These are phyloP conservation scores for Copsychus sechellarum DNA, from an alignment of 2,113 vertebrate species.

Conservation along the genomic window DNA sequence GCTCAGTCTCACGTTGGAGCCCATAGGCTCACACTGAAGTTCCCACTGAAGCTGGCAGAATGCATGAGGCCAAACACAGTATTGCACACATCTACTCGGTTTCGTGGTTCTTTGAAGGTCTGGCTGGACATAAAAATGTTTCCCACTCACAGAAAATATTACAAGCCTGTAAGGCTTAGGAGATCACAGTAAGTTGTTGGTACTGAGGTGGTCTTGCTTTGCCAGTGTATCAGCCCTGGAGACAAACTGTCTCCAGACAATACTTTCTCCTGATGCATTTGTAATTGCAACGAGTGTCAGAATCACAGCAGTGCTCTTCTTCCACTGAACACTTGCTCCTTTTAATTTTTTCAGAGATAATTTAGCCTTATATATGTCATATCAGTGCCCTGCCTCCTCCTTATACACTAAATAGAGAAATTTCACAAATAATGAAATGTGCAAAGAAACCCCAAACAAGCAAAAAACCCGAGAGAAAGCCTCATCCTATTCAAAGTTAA, in stretches of 20 bases:
- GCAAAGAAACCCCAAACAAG: neutral
- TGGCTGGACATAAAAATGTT: neutral
- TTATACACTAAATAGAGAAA: neutral
- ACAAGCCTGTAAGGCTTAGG: neutral
- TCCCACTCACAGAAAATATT: neutral
- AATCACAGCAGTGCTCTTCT: neutral
- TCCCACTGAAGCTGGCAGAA: neutral
- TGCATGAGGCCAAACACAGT: neutral
- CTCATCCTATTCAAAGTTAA: neutral
- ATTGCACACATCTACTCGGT: neutral
- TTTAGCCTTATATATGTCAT: neutral
- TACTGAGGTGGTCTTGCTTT: neutral
- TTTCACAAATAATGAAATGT: neutral
- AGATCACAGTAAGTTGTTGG: neutral
- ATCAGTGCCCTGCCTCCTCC: neutral
- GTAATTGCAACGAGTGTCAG: neutral
- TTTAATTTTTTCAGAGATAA: neutral
- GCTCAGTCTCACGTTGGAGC: neutral
- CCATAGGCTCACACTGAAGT: neutral
- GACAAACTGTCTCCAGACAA: neutral
- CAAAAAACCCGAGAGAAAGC: neutral
- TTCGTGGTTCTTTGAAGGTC: neutral
- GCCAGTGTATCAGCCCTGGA: neutral
- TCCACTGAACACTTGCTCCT: neutral
- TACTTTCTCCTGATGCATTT: neutral